Base-by-base conservation (phyloP, 2,888 invertebrate species). In the Acleris literana region DNA sequence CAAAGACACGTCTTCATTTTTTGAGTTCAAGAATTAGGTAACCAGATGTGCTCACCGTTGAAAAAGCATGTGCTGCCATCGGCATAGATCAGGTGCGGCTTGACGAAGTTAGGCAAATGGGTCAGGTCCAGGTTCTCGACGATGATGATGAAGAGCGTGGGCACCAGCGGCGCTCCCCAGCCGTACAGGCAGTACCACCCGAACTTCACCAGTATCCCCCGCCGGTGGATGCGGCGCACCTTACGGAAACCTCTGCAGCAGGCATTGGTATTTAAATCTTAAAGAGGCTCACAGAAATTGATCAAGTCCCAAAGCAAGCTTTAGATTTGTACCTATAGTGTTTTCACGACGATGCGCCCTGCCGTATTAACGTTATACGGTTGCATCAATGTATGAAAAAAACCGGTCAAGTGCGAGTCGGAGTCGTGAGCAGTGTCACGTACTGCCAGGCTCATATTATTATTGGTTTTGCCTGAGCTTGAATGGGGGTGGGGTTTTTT, bases 131-230 rank as follows among this genome's bases (percentile, higher is more conserved):
- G 5, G 1, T 43, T 33, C 58, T 79, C 76, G 5, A 79, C 62
- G 4, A 70, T 9, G 1, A 64, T 65, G 0, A 71, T 67, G 4
- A 68, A 57, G 6, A 71, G 57, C 0, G 74, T 74, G 20, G 79
- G 63, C 4, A 71, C 39, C 0, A 76, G 53, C 0, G 83, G 76
- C 3, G 33, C 25, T 0, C 84, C 83, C 71, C 73, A 84, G 1
- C 76, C 82, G 55, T 77, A 83, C 3, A 74, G n/a, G 13, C 75
- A 73, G 64, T 84, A 84, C 70, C 76, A 72, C n/a, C 69, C 3
- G 55, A 82, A 82, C 65, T 82, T 83, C 13, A 73, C 69, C 0
- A 48, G 16, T 5, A 74, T 70, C 0, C 77, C 77, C 3, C 71
- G 70, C 0, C 77, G 74, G 57, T 77, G 71, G 3, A 76, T 74